Percentiles rank a stretch among this genome's conserved stretches.
phyloP scores from a whole-genome alignment of 2,797 vertebrate species.

The Anabacerthia variegaticeps region DNA sequence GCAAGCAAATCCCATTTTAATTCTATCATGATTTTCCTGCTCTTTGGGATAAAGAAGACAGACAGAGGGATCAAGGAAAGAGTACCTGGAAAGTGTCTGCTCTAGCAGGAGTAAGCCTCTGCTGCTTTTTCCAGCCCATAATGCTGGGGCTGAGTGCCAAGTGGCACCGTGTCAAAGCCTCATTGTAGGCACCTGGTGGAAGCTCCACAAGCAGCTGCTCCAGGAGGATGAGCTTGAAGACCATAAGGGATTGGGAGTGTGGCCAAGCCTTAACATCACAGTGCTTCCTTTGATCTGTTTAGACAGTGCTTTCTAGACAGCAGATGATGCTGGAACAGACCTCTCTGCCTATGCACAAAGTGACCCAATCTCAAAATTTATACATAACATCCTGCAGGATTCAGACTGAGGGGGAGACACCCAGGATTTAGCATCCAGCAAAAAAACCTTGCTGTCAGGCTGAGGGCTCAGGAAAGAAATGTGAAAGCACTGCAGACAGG shows the following conservation, averaged over 20 bases:
- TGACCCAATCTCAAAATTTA: neutral
- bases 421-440: neutral
- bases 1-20: conserved; percentile 43
- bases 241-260: neutral
- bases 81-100: conserved; percentile 60
- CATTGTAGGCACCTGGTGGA: conserved; percentile 51
- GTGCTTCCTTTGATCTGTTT: conserved; percentile 35
- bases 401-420: neutral
- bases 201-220: conserved; percentile 53
- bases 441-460: neutral
- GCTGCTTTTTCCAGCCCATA: conserved; percentile 25
- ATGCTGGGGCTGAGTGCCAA: conserved; percentile 25
- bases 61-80: conserved; percentile 50
- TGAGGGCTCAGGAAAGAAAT: neutral
- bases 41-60: conserved; percentile 50
- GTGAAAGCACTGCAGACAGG: neutral
- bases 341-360: neutral
- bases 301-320: conserved; percentile 36
- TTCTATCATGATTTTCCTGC: conserved; percentile 35
- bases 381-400: neutral
- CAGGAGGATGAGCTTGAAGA: conserved; percentile 32
- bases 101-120: conserved; percentile 37
- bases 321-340: conserved; percentile 46
- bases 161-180: conserved; percentile 43
- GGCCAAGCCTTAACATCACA: conserved; percentile 21